Base-by-base conservation (phyloP, 2,113 vertebrate genomes). In the Panurus biarmicus region DNA sequence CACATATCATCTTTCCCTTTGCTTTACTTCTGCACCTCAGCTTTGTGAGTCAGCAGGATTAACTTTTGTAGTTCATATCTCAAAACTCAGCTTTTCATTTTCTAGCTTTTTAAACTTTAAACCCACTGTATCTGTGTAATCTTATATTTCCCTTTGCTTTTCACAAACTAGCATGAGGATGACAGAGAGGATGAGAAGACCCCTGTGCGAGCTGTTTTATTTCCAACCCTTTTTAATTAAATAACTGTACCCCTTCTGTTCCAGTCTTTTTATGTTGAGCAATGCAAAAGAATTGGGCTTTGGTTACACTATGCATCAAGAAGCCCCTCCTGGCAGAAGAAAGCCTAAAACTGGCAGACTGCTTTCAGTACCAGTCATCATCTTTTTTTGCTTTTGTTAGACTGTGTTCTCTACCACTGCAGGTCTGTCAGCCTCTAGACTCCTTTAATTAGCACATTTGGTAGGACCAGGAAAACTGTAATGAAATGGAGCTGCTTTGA, bases 21-120 rank as follows among this genome's bases (percentile, higher is more conserved):
- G 26, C 87, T 94, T 96, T 82, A 47, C 31, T 91, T 93, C 81
- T 93, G 90, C 54, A 29, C 42, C 80, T 91, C 70, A 86, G 62
- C 72, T 82, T 91, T 86, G 53, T 64, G 71, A 95, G 69, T 79
- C 72, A 80, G 50, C 57, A 70, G 71, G 57, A 64, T 89, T 70
- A 36, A 51, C 50, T 81, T 83, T 24, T 35, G 47, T 53, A 56
- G 53, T 74, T 87, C 31, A 70, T 44, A 81, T 57, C 50, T 71
- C 56, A 67, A 65, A 95, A 40, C 10, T 75, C 26, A 62, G 47
- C 38, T 80, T 92, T 73, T 87, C 36, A 31, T 54, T 38, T 36
- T 66, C 24, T 64, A 69, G 24, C 21, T 42, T 28, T 83, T 51
- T 70, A 47, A 82, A 57, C 18, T 66, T 73, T 42, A 77, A 62